Conservation (phyloP, 2,113 vertebrate species). For the Heterocephalus glaber region DNA sequence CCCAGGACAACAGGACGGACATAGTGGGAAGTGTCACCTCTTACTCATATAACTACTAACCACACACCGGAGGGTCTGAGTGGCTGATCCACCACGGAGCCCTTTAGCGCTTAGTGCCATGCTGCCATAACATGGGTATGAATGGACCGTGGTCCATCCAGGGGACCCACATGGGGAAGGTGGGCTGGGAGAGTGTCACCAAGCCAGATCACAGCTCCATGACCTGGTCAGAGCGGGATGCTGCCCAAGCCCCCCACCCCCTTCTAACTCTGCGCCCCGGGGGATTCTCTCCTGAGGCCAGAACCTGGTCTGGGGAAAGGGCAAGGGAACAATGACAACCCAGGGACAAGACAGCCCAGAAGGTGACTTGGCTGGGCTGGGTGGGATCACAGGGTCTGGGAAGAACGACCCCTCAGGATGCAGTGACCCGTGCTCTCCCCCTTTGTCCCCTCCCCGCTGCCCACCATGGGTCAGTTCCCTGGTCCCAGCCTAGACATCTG, state of each 20-base stretch:
- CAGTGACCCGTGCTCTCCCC: conserved; percentile 73
- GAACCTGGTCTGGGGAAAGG: conserved; percentile 27
- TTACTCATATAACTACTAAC: not conserved
- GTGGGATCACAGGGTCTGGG: conserved; percentile 74
- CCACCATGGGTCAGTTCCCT: conserved; percentile 74
- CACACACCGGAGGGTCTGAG: not conserved
- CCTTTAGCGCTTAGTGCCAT: not conserved
- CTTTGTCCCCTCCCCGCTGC: conserved; percentile 72
- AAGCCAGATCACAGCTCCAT: not conserved
- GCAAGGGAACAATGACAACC: not conserved
- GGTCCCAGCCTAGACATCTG: conserved; percentile 87
- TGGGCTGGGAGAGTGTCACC: not conserved
- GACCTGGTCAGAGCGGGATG: not conserved
- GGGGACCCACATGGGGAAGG: not conserved
- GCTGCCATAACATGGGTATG: not conserved
- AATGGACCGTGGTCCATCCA: not conserved
- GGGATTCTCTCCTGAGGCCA: not conserved
- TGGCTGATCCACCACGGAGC: not conserved
- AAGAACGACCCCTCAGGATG: conserved; percentile 66
- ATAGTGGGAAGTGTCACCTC: not conserved
- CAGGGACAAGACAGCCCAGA: conserved; percentile 24
- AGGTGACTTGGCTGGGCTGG: conserved; percentile 59
- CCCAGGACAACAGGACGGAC: not conserved
- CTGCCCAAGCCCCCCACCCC: not conserved
- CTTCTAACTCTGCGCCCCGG: not conserved